These are phyloP conservation scores for Mugil cephalus DNA, from an alignment of 2,113 vertebrate species.

Conservation along the genomic window DNA sequence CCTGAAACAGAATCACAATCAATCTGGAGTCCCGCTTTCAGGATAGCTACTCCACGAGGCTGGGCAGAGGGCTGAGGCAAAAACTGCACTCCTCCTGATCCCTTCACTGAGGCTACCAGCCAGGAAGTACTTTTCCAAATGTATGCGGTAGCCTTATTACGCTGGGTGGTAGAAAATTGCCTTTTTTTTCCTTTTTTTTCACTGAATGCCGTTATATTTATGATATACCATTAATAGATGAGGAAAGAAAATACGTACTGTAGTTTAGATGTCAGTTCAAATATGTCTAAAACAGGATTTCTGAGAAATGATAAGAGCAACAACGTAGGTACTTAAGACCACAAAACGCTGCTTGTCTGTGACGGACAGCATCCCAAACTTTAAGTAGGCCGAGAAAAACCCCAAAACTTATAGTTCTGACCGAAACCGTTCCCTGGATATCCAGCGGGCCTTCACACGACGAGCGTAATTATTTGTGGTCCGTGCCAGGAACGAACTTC, in stretches of 20 bases:
- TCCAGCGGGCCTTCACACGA: slow-evolving; percentile 33
- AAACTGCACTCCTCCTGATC: slow-evolving; percentile 61
- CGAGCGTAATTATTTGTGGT: slow-evolving; percentile 41
- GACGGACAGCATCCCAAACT: slow-evolving; percentile 30
- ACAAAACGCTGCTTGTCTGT: slow-evolving; percentile 7
- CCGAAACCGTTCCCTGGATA: slow-evolving; percentile 10
- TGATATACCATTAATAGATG: slow-evolving; percentile 23
- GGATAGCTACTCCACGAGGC: slow-evolving; percentile 69
- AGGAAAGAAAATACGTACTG: slow-evolving; percentile 6
- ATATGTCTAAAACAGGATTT: slow-evolving; percentile 20
- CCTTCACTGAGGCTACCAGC: slow-evolving; percentile 34
- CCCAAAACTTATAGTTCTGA: not conserved
- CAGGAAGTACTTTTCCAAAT: slow-evolving; percentile 45
- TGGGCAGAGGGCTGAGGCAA: slow-evolving; percentile 85
- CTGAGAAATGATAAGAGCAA: slow-evolving; percentile 15
- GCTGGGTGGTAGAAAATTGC: slow-evolving; percentile 23
- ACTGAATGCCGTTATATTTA: slow-evolving; percentile 30
- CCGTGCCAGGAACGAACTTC: slow-evolving; percentile 40
- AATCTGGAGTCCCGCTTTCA: slow-evolving; percentile 77
- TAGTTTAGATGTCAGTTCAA: slow-evolving; percentile 15
- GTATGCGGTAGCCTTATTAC: slow-evolving; percentile 21
- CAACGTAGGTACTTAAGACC: slow-evolving; percentile 8
- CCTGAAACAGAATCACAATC: slow-evolving; percentile 82
- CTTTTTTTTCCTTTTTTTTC: slow-evolving; percentile 10
- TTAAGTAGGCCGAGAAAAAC: slow-evolving; percentile 13